Percentiles rank a stretch among this genome's conserved stretches.
These are phyloP conservation scores for Jordanella pulchra DNA, from an alignment of 2,797 vertebrate genomes.

Conservation along the genomic window DNA sequence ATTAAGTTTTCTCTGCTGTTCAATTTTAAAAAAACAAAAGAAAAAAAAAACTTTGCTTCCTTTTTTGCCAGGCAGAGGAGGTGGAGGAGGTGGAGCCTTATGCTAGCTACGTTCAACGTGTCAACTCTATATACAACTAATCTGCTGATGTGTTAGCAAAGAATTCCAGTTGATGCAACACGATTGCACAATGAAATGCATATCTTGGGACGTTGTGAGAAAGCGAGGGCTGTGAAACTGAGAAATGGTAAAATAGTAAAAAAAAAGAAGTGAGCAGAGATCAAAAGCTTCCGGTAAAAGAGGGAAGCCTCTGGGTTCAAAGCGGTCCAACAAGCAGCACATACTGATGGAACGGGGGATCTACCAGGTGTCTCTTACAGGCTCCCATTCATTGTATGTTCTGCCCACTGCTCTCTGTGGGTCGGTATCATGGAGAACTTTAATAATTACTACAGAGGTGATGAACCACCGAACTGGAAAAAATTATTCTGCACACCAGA, in stretches of 20 bases:
- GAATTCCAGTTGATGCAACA: constrained; percentile 24
- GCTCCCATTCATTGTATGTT: neutral
- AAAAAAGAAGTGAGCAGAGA: constrained; percentile 9
- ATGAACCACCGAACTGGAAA: constrained; percentile 8
- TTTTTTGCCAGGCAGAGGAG: constrained; percentile 55
- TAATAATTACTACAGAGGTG: constrained; percentile 24
- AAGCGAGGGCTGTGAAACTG: constrained; percentile 48
- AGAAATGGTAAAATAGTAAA: constrained; percentile 36
- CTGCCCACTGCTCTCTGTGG: constrained; percentile 26
- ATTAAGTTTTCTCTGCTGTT: no score
- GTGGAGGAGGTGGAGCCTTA: constrained; percentile 81
- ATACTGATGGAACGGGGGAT: constrained; percentile 39
- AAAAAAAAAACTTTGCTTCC: no score
- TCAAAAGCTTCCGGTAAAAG: constrained; percentile 26
- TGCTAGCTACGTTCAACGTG: constrained; percentile 80
- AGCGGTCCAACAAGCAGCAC: neutral
- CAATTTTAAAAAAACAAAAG: no score
- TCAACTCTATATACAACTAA: constrained; percentile 83
- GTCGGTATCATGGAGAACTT: constrained; percentile 29
- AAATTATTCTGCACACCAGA: neutral
- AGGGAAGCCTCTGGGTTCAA: constrained; percentile 24
- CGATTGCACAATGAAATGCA: constrained; percentile 6
- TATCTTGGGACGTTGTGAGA: constrained; percentile 22
- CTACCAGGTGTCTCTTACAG: neutral
- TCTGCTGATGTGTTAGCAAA: constrained; percentile 60